A percentile compares a stretch with the other conserved stretches of the same genome.
phyloP scores from a whole-genome alignment of 2,113 vertebrate genomes.

The Scatophagus argus region DNA sequence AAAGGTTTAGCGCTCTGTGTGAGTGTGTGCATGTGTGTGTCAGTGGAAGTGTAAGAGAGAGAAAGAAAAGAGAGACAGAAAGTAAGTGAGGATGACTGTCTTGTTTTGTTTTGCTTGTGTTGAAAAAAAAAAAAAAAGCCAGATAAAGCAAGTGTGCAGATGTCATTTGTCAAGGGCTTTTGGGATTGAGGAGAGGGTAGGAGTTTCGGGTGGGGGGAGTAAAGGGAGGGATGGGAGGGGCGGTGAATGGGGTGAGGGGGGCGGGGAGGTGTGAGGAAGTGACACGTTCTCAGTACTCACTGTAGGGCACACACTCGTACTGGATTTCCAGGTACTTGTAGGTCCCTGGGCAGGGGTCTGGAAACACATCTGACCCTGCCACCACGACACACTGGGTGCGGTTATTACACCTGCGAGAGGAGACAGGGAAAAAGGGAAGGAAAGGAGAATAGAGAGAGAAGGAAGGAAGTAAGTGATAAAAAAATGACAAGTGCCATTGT shows the following conservation, averaged over 20 bases:
- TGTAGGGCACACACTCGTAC: conserved; percentile 96
- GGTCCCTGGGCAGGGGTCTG: conserved; percentile 93
- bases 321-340: conserved; percentile 97
- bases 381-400: conserved; percentile 95
- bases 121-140: conserved; percentile 48
- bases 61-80: conserved; percentile 50
- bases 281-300: conserved; percentile 85
- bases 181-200: conserved; percentile 20
- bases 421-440: conserved; percentile 13
- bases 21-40: conserved; percentile 57
- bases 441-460: conserved; percentile 2
- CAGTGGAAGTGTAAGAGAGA: conserved; percentile 50
- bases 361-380: conserved; percentile 91
- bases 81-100: conserved; percentile 59
- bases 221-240: conserved; percentile 61
- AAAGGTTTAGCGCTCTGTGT: conserved; percentile 78
- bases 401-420: conserved; percentile 90
- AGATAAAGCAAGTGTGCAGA: conserved; percentile 58
- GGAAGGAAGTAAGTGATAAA: conserved; percentile 45
- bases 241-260: conserved; percentile 51
- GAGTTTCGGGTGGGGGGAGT: conserved; percentile 54
- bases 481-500: conserved; percentile 58
- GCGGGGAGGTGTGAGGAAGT: conserved; percentile 40
- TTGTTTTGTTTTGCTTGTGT: conserved; percentile 58
- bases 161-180: conserved; percentile 44